Base-by-base conservation (phyloP, 1,140 invertebrate genomes). In the Leptinotarsa lineolata region DNA sequence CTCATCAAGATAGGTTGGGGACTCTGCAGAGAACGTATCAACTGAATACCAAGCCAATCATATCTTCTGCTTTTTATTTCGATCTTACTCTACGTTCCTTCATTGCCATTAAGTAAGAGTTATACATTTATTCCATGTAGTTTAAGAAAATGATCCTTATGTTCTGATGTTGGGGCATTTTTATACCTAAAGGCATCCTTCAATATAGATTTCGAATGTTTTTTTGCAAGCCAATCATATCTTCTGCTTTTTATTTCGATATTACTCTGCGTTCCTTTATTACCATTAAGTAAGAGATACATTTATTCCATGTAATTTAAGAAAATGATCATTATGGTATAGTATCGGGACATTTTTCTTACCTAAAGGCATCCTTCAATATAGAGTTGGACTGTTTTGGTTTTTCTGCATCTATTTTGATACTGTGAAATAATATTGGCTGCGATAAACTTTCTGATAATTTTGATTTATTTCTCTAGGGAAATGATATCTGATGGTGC, bases 211-310 rank as follows among this genome's bases (percentile, higher is more conserved):
- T 39, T 39, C n/a, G n/a, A n/a, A n/a, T n/a, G n/a, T n/a, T n/a
- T n/a, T n/a, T n/a, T n/a, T 4, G 59, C 22, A 88, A 90, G 75
- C 91, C 92, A 3, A 89, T 91, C 81, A 89, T 93, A 66, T 88
- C 91, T 3, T 91, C 94, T 6, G 91, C 92, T 0, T 96, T 97
- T 83, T 95, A 95, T 82, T 96, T 95, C 84, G 95, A 97, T 83
- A 81, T 96, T 21, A 89, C 91, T 8, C 82, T 92, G 24, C 84
- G 91, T 63, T 90, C 92, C 12, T 90, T 95, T 68, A 81, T 90
- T n/a, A 89, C 93, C 1, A 90, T 93, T 78, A 93, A 90, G 90
- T 91, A 86, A 86, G 72, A 39, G 8, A 11, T 11, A 11, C 30
- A 39, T 39, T 39, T 39, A 1, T 30, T 30, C 1, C 6, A 30